Base-by-base conservation (phyloP, 2,797 vertebrate species). In the Xyrichtys novacula region DNA sequence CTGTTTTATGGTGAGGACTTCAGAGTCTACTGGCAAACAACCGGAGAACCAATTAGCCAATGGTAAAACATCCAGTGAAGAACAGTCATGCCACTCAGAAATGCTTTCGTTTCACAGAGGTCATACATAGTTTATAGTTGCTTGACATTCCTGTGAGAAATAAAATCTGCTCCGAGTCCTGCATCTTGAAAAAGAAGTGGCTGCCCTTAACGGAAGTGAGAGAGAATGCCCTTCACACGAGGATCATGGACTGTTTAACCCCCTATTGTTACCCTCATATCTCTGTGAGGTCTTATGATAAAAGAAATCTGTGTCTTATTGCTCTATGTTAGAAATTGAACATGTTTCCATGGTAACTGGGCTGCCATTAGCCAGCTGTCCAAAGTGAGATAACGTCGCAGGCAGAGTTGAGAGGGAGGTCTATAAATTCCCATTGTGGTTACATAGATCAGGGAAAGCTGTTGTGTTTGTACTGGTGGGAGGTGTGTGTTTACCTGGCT, bases 321-420 rank as follows among this genome's bases (percentile, higher is more conserved):
- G 73, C 82, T 78, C 78, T 74, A 70, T 64, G 78, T 91, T 88
- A 87, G 78, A 87, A 88, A 82, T 48, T 47, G 63, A 85, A 76
- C 61, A 81, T 22, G 92, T 95, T 91, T 87, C 94, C 90, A 93
- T 93, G 86, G 89, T 64, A 86, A 94, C 94, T 77, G 17, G 52
- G 26, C 70, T 84, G 87, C 86, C 77, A 74, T 88, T 87, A 90
- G 81, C 91, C 88, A 85, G 88, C 91, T 90, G 88, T 87, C 91
- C 86, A 89, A 91, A 92, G 67, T 70, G 78, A 87, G 84, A 86
- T 89, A 90, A 86, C 59, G 25, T 84, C 77, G 77, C 76, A 82
- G 78, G 71, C 63, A 59, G 69, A 74, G 74, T 87, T 85, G 65
- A 73, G 52, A 76, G 46, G 63, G 75, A 85, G 20, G 65, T 71